Evolutionary conservation across 2,888 invertebrate genomes (phyloP), one percentile per base, ranked within the genome.

Genomic region (Stegophylla sp.): DNA sequence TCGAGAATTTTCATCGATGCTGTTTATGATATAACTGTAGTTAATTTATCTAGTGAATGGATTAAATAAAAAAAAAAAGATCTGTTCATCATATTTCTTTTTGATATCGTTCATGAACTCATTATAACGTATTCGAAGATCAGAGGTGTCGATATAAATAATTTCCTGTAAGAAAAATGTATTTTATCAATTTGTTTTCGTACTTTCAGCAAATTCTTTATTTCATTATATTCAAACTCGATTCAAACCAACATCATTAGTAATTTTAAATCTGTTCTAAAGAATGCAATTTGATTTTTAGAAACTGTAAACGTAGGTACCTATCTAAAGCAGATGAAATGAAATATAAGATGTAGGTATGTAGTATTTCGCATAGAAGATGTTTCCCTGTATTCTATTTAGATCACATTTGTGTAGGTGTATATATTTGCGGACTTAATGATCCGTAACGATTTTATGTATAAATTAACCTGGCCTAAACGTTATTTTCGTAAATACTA

Each of bases 371-470:
- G 61, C 61, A 12, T 48, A 48, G 20, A 61, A 74, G 20, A 48
- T 20, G 20, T 74, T 59, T 72, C 23, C 15, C 20, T 15, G 43
- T 72, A 43, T 72, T 23, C 56, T 23, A 72, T 72, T 73, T 73
- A 28, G 10, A 73, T 45, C 9, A 45, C 45, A 12, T 23, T 73
- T n/a, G 17, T 20, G 59, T 26, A 43, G 51, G 17, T 13, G 34
- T 73, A n/a, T 34, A 34, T 7, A 69, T 74, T 48, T 48, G 48
- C 34, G 20, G 20, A 63, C 66, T n/a, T 76, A 76, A 76, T 76
- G 75, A 66, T 76, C 66, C 64, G 51, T 41, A 53, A 41, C 75
- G 53, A 76, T 66, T 76, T 17, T n/a, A 28, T 48, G 26, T 26
- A 43, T 43, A 69, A 69, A 69, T 51, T 69, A 45, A 51, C 48